Conservation (phyloP, 2,113 vertebrate genomes). For the Antigone vipio region DNA sequence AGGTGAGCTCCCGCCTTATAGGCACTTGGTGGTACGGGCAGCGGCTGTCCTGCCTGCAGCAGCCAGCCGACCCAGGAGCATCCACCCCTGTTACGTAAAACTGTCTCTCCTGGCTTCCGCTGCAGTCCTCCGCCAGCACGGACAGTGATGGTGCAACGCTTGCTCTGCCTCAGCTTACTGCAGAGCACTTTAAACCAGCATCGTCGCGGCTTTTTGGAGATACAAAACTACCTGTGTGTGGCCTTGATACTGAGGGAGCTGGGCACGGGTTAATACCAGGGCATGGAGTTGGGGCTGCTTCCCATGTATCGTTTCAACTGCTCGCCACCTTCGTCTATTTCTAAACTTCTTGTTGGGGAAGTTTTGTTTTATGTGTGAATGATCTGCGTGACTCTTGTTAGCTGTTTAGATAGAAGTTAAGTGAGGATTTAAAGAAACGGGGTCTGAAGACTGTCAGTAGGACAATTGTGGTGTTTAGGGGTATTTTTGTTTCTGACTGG, state of each 20-base stretch:
- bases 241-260: too few relatives aligned
- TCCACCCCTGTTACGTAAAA: background rate
- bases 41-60: background rate
- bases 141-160: rapidly evolving
- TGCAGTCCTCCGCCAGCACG: rapidly evolving
- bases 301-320: rapidly evolving
- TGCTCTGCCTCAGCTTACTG: background rate
- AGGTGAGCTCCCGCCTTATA: background rate
- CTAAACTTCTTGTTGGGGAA: background rate
- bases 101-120: background rate
- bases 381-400: background rate
- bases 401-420: background rate
- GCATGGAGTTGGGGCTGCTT: background rate
- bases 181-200: background rate
- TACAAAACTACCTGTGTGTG: background rate
- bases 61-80: too few relatives aligned
- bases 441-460: background rate
- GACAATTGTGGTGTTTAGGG: rapidly evolving
- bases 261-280: rapidly evolving
- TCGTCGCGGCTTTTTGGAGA: background rate
- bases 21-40: background rate
- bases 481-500: background rate
- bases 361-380: background rate
- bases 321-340: background rate
- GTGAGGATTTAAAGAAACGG: background rate